These are phyloP conservation scores for Ecliptopera silaceata DNA, from an alignment of 2,888 invertebrate genomes.

Conservation along the genomic window DNA sequence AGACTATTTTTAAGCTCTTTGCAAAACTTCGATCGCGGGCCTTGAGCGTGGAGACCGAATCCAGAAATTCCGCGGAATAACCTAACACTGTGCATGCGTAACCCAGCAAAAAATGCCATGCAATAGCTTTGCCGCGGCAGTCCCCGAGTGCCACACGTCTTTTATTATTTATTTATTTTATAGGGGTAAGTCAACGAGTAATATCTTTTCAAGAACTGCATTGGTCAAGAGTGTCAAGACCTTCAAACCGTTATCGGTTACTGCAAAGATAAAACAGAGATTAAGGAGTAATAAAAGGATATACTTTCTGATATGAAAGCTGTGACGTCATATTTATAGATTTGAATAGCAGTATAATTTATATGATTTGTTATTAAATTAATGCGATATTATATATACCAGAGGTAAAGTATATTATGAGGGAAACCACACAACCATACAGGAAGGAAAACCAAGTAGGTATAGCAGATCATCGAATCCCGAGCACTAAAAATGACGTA, in stretches of 20 bases:
- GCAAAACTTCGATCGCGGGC: no score
- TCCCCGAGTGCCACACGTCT: no score
- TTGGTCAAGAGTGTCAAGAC: not conserved
- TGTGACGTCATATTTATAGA: slow-evolving; percentile 9
- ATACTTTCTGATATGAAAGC: slow-evolving; percentile 9
- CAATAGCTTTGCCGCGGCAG: no score
- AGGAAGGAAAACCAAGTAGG: not conserved
- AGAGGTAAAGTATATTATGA: not conserved
- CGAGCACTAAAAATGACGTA: not conserved
- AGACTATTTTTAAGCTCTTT: no score
- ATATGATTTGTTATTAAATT: not conserved
- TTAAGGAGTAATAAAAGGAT: not conserved
- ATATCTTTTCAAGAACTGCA: not conserved
- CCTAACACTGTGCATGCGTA: no score
- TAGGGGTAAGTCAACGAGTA: no score
- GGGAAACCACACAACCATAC: not conserved
- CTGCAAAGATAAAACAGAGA: not conserved
- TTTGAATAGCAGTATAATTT: not conserved
- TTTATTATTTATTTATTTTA: no score
- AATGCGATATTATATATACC: no score
- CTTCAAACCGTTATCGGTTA: slow-evolving; percentile 3
- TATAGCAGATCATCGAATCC: not conserved
- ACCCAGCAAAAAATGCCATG: no score
- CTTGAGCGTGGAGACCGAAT: no score
- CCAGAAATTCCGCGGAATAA: no score